Evolutionary conservation across 2,888 invertebrate species (phyloP).

Genomic region (Thera britannica): DNA sequence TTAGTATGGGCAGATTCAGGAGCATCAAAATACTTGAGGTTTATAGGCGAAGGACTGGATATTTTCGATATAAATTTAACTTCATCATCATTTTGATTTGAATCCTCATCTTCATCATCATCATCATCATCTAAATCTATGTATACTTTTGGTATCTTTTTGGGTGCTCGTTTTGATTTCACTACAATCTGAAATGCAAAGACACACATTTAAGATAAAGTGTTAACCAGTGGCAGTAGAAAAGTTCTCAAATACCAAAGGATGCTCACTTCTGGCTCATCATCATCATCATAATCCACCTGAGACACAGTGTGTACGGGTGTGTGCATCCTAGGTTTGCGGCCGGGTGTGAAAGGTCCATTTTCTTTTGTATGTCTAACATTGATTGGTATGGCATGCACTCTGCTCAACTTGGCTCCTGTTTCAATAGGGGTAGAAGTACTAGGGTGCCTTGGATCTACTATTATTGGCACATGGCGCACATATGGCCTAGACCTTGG

Average conservation of each 20-base stretch:
- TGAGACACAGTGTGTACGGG: constrained; percentile 63
- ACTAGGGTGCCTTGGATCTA: constrained; percentile 69
- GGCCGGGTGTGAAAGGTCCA: constrained; percentile 55
- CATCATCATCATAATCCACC: constrained; percentile 68
- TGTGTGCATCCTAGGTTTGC: constrained; percentile 65
- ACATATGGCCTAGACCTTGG: constrained; percentile 58
- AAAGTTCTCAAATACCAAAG: background rate
- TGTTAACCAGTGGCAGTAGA: background rate
- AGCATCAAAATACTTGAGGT: constrained; percentile 63
- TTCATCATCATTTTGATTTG: constrained; percentile 62
- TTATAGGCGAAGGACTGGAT: constrained; percentile 55
- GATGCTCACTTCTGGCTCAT: constrained; percentile 62
- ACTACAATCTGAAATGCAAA: constrained; percentile 64
- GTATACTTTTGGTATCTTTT: constrained; percentile 63
- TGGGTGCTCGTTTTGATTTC: constrained; percentile 58
- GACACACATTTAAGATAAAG: background rate
- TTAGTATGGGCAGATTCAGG: constrained; percentile 62
- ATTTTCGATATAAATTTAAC: constrained; percentile 74
- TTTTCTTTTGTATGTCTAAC: constrained; percentile 58
- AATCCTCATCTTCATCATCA: constrained; percentile 54
- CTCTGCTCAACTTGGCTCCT: constrained; percentile 46
- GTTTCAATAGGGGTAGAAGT: constrained; percentile 75
- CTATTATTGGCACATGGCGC: constrained; percentile 73
- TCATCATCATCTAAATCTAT: constrained; percentile 70
- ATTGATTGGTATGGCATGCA: constrained; percentile 61